Evolutionary conservation across 2,888 invertebrate species (phyloP), one percentile per base, ranked within the genome.

Genomic region (Unio delphinus): DNA sequence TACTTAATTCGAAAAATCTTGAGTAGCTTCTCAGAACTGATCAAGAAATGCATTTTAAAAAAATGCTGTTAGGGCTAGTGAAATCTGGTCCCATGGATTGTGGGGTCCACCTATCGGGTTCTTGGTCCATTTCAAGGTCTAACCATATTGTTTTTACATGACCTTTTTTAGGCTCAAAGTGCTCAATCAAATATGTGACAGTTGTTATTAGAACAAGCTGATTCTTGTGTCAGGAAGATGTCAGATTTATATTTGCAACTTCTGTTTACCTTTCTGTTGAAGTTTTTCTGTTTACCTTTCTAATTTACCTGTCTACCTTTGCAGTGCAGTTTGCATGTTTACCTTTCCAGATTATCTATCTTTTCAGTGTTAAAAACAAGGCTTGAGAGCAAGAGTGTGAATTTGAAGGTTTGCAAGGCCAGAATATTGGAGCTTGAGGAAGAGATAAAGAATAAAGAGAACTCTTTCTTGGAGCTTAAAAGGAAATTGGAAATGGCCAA

Each of bases 381-480:
- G 61, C 62, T 74, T n/a, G 67, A 65, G 15, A 26, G 55, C 6
- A 77, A 77, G 69, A 72, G 68, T 26, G 64, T 70, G n/a, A 60
- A 72, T 58, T 60, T 82, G 56, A 80, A 81, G 4, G 75, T 76
- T 8, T 74, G 68, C 45, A 75, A 75, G 65, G 67, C 70, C 15
- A 70, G 76, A 18, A 26, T 80, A 8, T 62, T 66, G 3, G 84
- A 84, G 62, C 65, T 76, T 26, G 80, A 83, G 23, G 80, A 83
- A 59, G 59, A 64, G 2, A 20, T 81, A 4, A 76, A 78, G 54
- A 67, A 69, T 23, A 80, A 79, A 80, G 85, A 86, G 23, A 70
- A 73, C 11, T 74, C 80, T 7, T 65, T 84, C 66, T 64, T 67
- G n/a, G 82, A 85, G 55, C 55, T 83, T 56, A 85, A 83, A 64